phyloP scores from a whole-genome alignment of 2,888 invertebrate species.

The Arrhopalites spinosus region DNA sequence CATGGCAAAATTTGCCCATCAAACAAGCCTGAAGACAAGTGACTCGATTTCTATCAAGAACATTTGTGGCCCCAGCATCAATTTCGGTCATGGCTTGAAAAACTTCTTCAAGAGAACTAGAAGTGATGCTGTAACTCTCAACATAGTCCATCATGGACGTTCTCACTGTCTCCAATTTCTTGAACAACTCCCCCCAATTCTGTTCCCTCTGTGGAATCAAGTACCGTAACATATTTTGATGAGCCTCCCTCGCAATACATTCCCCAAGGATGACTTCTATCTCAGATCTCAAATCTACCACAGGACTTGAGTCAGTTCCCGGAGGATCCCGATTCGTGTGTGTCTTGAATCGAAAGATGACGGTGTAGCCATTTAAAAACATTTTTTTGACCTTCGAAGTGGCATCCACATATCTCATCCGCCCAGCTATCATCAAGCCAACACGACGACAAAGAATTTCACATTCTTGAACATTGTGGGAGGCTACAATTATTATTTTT shows the following conservation, averaged over 20 bases:
- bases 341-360: constrained; percentile 33
- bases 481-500: constrained; percentile 36
- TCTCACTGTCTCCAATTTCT: constrained; percentile 32
- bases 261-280: constrained; percentile 35
- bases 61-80: constrained; percentile 33
- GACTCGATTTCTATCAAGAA: constrained; percentile 19
- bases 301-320: constrained; percentile 16
- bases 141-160: constrained; percentile 22
- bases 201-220: constrained; percentile 36
- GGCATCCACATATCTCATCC: constrained; percentile 34
- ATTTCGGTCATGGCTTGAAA: constrained; percentile 37
- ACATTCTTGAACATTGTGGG: constrained; percentile 41
- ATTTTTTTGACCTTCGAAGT: constrained; percentile 35
- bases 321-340: neutral
- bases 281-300: constrained; percentile 23
- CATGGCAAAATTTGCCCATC: constrained; percentile 38
- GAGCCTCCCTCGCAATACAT: constrained; percentile 32
- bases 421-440: constrained; percentile 38
- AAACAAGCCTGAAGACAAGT: constrained; percentile 31
- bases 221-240: constrained; percentile 34
- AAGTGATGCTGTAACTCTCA: constrained; percentile 36
- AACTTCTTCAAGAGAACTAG: constrained; percentile 38
- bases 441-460: constrained; percentile 39
- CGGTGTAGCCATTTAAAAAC: constrained; percentile 40
- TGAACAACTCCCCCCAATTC: constrained; percentile 36